Evolutionary conservation across 2,888 invertebrate species (phyloP).

Genomic region (Limnephilus lunatus): DNA sequence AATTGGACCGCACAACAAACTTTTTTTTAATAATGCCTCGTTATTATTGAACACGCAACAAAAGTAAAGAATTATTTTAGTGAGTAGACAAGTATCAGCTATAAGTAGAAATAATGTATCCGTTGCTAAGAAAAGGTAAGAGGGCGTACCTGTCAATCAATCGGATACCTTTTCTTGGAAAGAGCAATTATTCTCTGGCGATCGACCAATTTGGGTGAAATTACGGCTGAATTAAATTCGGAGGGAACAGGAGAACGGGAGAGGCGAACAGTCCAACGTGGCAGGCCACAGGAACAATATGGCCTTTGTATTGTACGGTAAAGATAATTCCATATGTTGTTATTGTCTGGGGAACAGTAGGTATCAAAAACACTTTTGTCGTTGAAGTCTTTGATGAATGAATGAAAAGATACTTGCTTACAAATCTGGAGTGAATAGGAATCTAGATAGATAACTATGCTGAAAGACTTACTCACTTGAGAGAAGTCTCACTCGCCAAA

Average conservation of each 20-base stretch:
- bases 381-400: not conserved
- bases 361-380: not conserved
- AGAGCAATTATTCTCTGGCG: conserved; percentile 41
- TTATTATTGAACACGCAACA: not conserved
- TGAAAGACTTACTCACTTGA: too few relatives aligned
- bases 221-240: conserved; percentile 42
- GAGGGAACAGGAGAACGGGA: not conserved
- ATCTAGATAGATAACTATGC: too few relatives aligned
- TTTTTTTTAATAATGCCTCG: not conserved
- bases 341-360: not conserved
- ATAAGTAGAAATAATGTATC: not conserved
- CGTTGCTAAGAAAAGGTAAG: not conserved
- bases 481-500: too few relatives aligned
- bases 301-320: not conserved
- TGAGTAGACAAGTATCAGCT: not conserved
- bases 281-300: not conserved
- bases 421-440: too few relatives aligned
- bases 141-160: conserved; percentile 49
- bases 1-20: not conserved
- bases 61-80: not conserved
- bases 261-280: not conserved
- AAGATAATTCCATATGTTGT: not conserved
- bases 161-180: conserved; percentile 43
- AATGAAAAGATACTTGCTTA: too few relatives aligned
- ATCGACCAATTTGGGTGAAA: conserved; percentile 52